Evolutionary conservation across 2,797 vertebrate genomes (phyloP).

Genomic region (Kryptolebias ocellatus): DNA sequence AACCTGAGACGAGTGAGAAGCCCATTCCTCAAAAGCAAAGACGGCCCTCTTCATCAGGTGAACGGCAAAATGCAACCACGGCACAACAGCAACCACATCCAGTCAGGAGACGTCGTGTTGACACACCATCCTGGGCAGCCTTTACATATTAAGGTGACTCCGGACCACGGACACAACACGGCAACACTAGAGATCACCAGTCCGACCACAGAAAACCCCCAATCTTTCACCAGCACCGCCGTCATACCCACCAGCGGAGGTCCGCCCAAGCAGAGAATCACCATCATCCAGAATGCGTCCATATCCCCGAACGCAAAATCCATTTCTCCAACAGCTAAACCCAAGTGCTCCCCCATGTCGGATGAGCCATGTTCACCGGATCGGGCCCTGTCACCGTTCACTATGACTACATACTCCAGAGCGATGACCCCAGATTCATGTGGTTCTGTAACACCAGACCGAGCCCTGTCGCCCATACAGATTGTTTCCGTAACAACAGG

Average conservation of each 20-base stretch:
- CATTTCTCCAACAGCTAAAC: slow-evolving; percentile 85
- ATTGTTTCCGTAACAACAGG: slow-evolving; percentile 88
- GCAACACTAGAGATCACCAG: slow-evolving; percentile 94
- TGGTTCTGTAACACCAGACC: slow-evolving; percentile 89
- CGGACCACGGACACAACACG: slow-evolving; percentile 91
- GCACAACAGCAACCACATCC: slow-evolving; percentile 87
- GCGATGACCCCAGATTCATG: slow-evolving; percentile 90
- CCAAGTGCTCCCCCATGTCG: slow-evolving; percentile 78
- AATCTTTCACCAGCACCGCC: slow-evolving; percentile 93
- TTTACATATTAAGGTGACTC: slow-evolving; percentile 95
- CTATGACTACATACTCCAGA: slow-evolving; percentile 87
- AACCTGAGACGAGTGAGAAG: slow-evolving; percentile 85
- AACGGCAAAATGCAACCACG: slow-evolving; percentile 87
- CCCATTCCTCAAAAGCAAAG: slow-evolving; percentile 88
- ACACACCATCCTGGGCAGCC: slow-evolving; percentile 93
- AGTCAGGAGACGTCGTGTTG: slow-evolving; percentile 89
- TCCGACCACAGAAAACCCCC: slow-evolving; percentile 87
- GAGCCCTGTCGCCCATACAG: slow-evolving; percentile 91
- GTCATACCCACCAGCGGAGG: slow-evolving; percentile 94
- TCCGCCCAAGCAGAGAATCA: slow-evolving; percentile 93
- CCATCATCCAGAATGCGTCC: slow-evolving; percentile 92
- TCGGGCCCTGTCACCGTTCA: slow-evolving; percentile 85
- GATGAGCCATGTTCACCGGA: slow-evolving; percentile 86
- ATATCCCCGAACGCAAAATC: slow-evolving; percentile 85
- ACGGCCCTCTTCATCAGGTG: slow-evolving; percentile 72